A percentile compares a stretch with the other conserved stretches of the same genome.
phyloP scores from a whole-genome alignment of 2,113 vertebrate genomes.

The Pantherophis guttatus region DNA sequence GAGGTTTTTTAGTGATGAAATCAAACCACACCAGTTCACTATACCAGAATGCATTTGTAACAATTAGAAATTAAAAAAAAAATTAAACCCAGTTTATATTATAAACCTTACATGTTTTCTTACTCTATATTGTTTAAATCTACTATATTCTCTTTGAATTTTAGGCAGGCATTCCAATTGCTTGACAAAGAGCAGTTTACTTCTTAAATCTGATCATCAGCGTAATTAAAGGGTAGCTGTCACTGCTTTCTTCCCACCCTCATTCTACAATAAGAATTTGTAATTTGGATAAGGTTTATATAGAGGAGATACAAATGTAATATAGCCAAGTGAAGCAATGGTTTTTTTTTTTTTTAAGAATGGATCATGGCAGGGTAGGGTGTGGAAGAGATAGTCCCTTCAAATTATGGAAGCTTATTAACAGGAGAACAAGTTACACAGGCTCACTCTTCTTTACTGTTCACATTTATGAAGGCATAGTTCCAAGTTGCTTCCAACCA shows the following conservation, averaged over 20 bases:
- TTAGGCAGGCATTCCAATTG: background rate
- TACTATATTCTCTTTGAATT: background rate
- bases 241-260: background rate
- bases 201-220: background rate
- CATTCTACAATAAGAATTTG: background rate
- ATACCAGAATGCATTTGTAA: background rate
- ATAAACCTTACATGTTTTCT: background rate
- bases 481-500: background rate
- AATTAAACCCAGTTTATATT: background rate
- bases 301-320: too few relatives aligned
- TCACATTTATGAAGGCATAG: background rate
- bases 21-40: background rate
- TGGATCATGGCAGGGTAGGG: background rate
- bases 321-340: background rate
- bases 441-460: background rate
- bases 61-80: background rate
- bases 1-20: background rate
- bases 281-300: too few relatives aligned
- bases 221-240: background rate
- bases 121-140: background rate
- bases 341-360: too few relatives aligned
- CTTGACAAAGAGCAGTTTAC: background rate
- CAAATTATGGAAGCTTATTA: background rate
- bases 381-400: background rate
- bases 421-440: constrained; percentile 1